phyloP scores from a whole-genome alignment of 2,888 invertebrate genomes.

The Lepidochrysops patricia region DNA sequence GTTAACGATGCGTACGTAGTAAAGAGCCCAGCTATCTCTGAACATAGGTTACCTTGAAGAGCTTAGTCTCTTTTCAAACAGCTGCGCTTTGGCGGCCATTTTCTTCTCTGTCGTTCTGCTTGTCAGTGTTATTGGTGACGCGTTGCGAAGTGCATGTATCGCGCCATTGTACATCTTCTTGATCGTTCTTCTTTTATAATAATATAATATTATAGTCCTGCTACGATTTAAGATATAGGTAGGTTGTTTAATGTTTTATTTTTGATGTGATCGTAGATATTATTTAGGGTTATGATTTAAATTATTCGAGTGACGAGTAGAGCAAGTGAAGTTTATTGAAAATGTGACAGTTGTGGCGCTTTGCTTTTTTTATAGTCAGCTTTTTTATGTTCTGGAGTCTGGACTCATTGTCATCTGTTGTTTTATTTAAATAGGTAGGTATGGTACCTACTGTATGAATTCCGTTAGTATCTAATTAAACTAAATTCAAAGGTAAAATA shows the following conservation, averaged over 20 bases:
- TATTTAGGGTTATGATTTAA: conserved; percentile 15
- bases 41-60: conserved; percentile 33
- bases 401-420: no score
- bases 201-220: no score
- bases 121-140: conserved; percentile 52
- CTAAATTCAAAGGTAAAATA: no score
- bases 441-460: no score
- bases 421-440: no score
- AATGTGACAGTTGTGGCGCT: background rate
- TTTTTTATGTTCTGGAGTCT: no score
- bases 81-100: conserved; percentile 56
- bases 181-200: conserved; percentile 48
- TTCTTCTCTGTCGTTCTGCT: conserved; percentile 67
- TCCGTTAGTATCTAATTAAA: no score
- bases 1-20: conserved; percentile 18
- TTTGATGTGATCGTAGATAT: conserved; percentile 18
- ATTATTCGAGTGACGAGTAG: background rate
- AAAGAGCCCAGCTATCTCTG: conserved; percentile 31
- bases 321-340: background rate
- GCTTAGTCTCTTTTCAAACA: conserved; percentile 39
- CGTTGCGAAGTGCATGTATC: conserved; percentile 41
- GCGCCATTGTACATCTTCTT: conserved; percentile 46
- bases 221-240: conserved; percentile 21
- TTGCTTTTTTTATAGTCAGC: no score
- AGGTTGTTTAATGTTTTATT: conserved; percentile 18